Base-by-base conservation (phyloP, 2,888 invertebrate species). In the Graphium colonna region DNA sequence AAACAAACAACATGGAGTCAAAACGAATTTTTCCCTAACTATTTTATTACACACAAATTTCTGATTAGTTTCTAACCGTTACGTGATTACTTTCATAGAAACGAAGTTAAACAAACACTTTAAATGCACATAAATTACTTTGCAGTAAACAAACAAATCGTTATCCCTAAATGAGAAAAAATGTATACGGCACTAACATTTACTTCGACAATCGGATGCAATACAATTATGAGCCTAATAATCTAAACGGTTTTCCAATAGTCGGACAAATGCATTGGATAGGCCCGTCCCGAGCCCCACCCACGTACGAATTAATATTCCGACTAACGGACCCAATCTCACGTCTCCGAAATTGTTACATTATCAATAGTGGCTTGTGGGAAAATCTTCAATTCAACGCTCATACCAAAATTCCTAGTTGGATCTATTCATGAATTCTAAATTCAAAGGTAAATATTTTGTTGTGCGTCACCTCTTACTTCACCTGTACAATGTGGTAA, bases 251-350 rank as follows among this genome's bases (percentile, higher is more conserved):
- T 49, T 15, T 31, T 18, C 18, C 17, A 17, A 28, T 40, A 43
- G 31, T 49, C 28, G 15, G 42, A 53, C 42, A 36, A 42, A 48
- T 49, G 38, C 33, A 49, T 39, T 12, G 36, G n/a, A 31, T 36
- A 4, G n/a, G 4, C n/a, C n/a, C n/a, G 13, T 3, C 21, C 12
- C 39, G 13, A 39, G 28, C 48, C 66, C 75, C 77, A 77, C 81
- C 79, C 75, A 81, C 79, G 68, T 31, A 33, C 70, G 74, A 73
- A 72, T 66, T 75, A 79, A 79, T 77, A 61, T 60, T 64, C 64
- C 60, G 64, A 70, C 66, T 45, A 78, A 78, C 75, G 72, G 74
- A 75, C 71, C 71, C 75, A 79, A 76, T 75, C 73, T 75, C 75
- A 71, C 78, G 61, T 60, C 62, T 49, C 63, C 62, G 60, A 63